Percentiles rank a stretch among this genome's conserved stretches.
These are phyloP conservation scores for Perodicticus potto DNA, from an alignment of 2,797 vertebrate genomes.

Conservation along the genomic window DNA sequence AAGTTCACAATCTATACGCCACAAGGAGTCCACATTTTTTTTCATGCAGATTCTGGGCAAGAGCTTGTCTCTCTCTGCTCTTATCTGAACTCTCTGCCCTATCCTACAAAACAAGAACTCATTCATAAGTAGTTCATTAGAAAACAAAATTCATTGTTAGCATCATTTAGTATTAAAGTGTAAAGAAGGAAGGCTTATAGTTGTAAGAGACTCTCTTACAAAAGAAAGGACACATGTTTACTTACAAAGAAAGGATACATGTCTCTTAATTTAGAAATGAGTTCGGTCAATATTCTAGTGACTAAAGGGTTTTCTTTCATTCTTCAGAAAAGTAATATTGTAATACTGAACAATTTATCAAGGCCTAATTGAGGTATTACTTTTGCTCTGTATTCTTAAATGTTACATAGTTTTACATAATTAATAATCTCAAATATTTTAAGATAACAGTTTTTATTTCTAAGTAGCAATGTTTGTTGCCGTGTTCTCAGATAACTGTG, in stretches of 20 bases:
- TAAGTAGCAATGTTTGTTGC: conserved; percentile 38
- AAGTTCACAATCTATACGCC: neutral
- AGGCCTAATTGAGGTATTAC: neutral
- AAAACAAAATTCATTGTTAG: conserved; percentile 14
- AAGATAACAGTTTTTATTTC: conserved; percentile 55
- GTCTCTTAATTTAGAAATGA: neutral
- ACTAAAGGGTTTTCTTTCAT: conserved; percentile 43
- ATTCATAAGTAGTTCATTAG: neutral
- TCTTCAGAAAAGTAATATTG: neutral
- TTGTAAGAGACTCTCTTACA: neutral
- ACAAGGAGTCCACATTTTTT: neutral
- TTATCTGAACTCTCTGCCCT: neutral
- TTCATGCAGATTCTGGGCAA: neutral
- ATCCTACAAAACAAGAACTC: neutral
- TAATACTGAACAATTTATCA: conserved; percentile 36
- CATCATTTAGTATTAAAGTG: neutral
- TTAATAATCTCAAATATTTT: conserved; percentile 57
- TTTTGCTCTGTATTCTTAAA: conserved; percentile 32
- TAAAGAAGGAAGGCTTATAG: neutral
- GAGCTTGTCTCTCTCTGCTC: neutral
- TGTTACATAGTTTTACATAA: conserved; percentile 21
- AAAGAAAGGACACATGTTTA: neutral
- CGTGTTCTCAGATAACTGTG: neutral
- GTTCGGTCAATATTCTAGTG: conserved; percentile 8
- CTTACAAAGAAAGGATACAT: neutral